These are phyloP conservation scores for Xestia rhomboidea DNA, from an alignment of 2,888 invertebrate genomes.

Conservation along the genomic window DNA sequence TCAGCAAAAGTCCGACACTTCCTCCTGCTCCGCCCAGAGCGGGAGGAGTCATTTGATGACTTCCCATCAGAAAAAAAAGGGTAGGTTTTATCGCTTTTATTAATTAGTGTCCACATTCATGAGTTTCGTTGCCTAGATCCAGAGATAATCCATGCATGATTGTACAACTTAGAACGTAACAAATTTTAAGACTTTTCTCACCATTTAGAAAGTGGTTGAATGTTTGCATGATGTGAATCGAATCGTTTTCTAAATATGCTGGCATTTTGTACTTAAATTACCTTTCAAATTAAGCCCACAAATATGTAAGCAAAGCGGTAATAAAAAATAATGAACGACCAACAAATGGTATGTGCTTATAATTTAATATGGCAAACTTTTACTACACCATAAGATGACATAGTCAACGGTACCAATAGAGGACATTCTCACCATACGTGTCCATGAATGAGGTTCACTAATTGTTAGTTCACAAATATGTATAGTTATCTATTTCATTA, in stretches of 20 bases:
- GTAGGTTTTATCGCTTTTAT: neutral
- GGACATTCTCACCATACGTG: slow-evolving; percentile 67
- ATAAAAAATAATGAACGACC: slow-evolving; percentile 46
- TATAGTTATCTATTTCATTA: slow-evolving; percentile 62
- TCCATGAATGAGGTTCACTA: slow-evolving; percentile 66
- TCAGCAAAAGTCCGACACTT: too few species aligned
- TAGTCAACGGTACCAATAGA: slow-evolving; percentile 58
- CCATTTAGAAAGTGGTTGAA: neutral
- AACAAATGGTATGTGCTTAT: slow-evolving; percentile 36
- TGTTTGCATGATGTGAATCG: neutral
- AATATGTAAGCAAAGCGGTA: slow-evolving; percentile 7
- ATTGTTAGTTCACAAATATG: slow-evolving; percentile 68
- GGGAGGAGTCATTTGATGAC: too few species aligned
- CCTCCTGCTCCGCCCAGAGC: too few species aligned
- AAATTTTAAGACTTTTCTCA: neutral
- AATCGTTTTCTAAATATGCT: neutral
- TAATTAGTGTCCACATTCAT: neutral
- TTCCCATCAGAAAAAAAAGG: too few species aligned
- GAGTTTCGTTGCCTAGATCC: neutral
- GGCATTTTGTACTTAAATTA: neutral
- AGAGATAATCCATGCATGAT: neutral
- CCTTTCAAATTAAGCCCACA: slow-evolving; percentile 1
- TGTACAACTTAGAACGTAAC: neutral
- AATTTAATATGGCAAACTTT: slow-evolving; percentile 52
- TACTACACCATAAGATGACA: slow-evolving; percentile 47